Evolutionary conservation across 2,113 vertebrate species (phyloP).

Genomic region (Hemiprocne comata): DNA sequence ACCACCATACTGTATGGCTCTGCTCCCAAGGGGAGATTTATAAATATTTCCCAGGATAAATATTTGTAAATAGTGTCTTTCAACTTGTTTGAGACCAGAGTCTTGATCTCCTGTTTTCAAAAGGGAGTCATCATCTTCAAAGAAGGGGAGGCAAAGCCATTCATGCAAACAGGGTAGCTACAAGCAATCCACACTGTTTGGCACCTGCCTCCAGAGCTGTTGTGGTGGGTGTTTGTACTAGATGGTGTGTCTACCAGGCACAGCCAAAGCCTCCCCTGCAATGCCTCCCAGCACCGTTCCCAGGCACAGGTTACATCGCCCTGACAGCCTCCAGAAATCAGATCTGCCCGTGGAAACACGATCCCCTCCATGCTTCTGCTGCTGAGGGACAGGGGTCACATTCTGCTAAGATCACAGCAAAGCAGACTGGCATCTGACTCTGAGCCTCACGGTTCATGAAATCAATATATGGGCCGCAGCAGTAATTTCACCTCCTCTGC

Average conservation of each 20-base stretch:
- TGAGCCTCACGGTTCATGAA: neutral
- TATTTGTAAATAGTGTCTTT: constrained; percentile 41
- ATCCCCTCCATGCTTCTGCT: neutral
- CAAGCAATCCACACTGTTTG: neutral
- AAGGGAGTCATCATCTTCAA: neutral
- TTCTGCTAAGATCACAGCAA: constrained; percentile 37
- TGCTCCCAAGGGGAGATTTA: neutral
- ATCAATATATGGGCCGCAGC: neutral
- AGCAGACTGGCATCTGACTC: neutral
- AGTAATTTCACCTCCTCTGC: neutral
- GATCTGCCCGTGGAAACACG: neutral
- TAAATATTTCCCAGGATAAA: constrained; percentile 25
- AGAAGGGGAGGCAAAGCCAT: neutral
- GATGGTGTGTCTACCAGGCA: neutral
- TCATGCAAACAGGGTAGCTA: neutral
- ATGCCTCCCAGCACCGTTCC: neutral
- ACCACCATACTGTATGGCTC: neutral
- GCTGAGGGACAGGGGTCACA: constrained; percentile 13
- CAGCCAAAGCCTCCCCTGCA: neutral
- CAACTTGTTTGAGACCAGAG: neutral
- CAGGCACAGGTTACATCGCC: neutral
- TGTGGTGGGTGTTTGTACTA: neutral
- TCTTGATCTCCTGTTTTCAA: neutral
- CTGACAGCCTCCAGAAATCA: neutral
- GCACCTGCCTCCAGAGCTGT: neutral